Conservation (phyloP, 2,888 invertebrate genomes). For the Megaustenia siamemsis region DNA sequence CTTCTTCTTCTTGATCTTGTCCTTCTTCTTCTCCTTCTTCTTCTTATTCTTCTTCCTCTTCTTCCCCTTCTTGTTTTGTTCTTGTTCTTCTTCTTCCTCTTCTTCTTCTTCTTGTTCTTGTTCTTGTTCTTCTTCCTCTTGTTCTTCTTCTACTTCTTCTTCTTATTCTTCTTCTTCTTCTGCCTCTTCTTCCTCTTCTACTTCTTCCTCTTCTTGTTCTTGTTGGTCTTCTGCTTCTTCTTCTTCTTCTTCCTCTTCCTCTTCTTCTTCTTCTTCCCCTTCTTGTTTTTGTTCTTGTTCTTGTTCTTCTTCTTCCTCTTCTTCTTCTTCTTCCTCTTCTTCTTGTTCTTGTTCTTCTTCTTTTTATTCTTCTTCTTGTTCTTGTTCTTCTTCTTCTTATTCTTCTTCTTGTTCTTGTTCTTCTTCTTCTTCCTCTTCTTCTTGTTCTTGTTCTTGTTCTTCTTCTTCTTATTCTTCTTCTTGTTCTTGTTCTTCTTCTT, state of each 20-base stretch:
- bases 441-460: neutral
- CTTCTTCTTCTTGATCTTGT: neutral
- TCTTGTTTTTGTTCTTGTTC: neutral
- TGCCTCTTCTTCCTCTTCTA: neutral
- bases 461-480: no score
- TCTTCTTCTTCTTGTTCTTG: neutral
- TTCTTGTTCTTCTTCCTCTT: neutral
- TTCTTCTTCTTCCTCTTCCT: no score
- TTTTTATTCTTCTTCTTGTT: constrained; percentile 14
- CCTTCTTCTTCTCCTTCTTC: neutral
- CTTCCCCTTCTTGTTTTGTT: neutral
- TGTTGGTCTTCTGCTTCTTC: neutral
- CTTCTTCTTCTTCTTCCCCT: neutral
- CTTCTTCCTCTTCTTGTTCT: neutral
- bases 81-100: neutral
- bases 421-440: neutral
- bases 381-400: neutral
- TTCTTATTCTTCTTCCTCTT: neutral
- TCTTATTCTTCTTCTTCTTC: no score
- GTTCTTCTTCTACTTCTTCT: neutral
- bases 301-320: no score
- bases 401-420: neutral
- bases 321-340: neutral
- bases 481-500: no score
- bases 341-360: neutral